Conservation (phyloP, 2,113 vertebrate genomes). For the Cichladusa arquata region DNA sequence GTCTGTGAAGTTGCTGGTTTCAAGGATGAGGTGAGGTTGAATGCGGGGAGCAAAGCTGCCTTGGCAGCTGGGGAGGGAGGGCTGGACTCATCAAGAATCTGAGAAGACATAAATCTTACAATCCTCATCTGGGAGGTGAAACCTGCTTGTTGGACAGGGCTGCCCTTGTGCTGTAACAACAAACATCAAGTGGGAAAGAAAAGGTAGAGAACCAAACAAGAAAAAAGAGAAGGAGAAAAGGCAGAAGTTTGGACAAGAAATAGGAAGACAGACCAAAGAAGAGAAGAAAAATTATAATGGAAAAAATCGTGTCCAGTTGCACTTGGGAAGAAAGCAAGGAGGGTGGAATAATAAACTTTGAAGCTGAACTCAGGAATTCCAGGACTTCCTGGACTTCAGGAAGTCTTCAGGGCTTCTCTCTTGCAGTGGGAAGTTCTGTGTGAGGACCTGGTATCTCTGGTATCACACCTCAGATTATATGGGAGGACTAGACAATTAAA, state of each 20-base stretch:
- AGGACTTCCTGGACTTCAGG: no score
- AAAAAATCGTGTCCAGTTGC: not conserved
- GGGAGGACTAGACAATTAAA: not conserved
- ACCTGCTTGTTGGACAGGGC: not conserved
- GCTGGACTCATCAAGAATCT: not conserved
- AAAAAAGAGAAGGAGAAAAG: not conserved
- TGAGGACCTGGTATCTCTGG: not conserved
- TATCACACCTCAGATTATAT: not conserved
- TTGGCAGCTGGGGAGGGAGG: not conserved
- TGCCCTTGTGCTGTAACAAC: not conserved
- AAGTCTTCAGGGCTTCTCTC: not conserved
- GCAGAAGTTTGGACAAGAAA: accelerated
- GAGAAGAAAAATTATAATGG: not conserved
- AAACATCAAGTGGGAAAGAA: not conserved
- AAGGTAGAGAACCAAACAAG: not conserved
- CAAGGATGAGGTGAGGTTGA: not conserved
- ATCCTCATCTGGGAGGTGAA: not conserved
- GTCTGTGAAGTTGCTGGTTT: not conserved
- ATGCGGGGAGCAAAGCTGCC: not conserved
- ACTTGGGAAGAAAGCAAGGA: not conserved
- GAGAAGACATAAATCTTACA: not conserved
- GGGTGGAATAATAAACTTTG: not conserved
- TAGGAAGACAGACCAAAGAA: not conserved
- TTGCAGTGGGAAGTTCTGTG: not conserved
- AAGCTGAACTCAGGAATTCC: not conserved